These are phyloP conservation scores for Acromyrmex echinatior DNA, from an alignment of 1,140 invertebrate genomes.

Conservation along the genomic window DNA sequence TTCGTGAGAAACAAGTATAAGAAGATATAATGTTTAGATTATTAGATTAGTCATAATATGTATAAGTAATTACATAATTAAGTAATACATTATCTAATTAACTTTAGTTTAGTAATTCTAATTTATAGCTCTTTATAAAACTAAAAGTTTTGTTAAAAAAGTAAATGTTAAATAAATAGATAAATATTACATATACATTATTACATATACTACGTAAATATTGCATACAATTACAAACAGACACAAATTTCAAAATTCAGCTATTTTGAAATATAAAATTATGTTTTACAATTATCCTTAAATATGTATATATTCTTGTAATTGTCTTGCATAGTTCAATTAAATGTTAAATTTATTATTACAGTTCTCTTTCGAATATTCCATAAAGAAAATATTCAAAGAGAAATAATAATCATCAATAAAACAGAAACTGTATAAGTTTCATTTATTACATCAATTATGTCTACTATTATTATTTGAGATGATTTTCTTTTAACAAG, in stretches of 20 bases:
- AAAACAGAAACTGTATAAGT: conserved; percentile 1
- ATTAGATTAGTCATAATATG: background rate
- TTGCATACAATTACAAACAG: no score
- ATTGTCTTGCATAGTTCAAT: background rate
- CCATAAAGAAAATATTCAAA: conserved; percentile 4
- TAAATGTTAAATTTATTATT: background rate
- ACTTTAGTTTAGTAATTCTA: background rate
- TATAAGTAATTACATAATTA: background rate
- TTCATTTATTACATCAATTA: conserved; percentile 13
- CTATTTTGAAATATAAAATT: background rate
- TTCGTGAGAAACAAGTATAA: background rate
- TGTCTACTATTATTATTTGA: background rate
- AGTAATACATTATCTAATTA: background rate
- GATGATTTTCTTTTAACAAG: background rate
- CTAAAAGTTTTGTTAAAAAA: background rate
- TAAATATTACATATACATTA: background rate
- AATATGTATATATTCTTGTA: background rate
- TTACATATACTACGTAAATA: no score
- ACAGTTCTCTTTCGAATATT: background rate
- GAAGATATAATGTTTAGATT: background rate
- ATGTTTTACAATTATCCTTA: background rate
- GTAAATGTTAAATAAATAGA: background rate
- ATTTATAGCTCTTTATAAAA: background rate
- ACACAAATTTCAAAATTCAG: background rate
- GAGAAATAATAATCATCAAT: background rate